phyloP scores from a whole-genome alignment of 2,797 vertebrate species.

The Poecilia velifera region DNA sequence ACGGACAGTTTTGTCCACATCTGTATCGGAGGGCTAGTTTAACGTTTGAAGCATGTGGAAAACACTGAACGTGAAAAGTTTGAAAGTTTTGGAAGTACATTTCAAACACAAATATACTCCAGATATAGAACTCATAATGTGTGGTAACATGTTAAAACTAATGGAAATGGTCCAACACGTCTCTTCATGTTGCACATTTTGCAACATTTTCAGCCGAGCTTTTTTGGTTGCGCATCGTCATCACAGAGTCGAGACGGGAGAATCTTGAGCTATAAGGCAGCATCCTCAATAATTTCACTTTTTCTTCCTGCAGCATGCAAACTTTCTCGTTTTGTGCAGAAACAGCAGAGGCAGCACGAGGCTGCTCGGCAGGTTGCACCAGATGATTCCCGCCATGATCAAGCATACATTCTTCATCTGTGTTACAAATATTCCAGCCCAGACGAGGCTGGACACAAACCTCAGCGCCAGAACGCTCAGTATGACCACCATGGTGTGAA shows the following conservation, averaged over 20 bases:
- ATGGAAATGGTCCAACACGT: background rate
- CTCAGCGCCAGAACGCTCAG: slow-evolving; percentile 1
- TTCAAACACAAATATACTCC: background rate
- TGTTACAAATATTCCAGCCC: fast-evolving
- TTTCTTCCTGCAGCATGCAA: background rate
- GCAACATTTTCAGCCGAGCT: background rate
- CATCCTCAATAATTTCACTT: background rate
- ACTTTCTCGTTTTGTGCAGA: slow-evolving; percentile 20
- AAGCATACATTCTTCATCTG: fast-evolving
- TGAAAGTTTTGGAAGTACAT: background rate
- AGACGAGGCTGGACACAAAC: fast-evolving
- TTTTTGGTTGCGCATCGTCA: background rate
- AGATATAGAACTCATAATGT: background rate
- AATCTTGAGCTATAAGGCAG: background rate
- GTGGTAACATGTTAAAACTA: background rate
- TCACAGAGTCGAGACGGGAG: background rate
- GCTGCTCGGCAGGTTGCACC: slow-evolving; percentile 9
- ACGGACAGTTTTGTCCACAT: too few relatives aligned
- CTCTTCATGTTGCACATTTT: background rate
- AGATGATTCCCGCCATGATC: fast-evolving
- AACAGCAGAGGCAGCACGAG: slow-evolving; percentile 46
- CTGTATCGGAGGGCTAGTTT: too few relatives aligned
- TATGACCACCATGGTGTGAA: slow-evolving; percentile 23
- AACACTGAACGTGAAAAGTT: background rate
- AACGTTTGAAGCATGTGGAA: background rate